Evolutionary conservation across 2,113 vertebrate genomes (phyloP), one percentile per base, ranked within the genome.

Genomic region (Crotalus viridis): DNA sequence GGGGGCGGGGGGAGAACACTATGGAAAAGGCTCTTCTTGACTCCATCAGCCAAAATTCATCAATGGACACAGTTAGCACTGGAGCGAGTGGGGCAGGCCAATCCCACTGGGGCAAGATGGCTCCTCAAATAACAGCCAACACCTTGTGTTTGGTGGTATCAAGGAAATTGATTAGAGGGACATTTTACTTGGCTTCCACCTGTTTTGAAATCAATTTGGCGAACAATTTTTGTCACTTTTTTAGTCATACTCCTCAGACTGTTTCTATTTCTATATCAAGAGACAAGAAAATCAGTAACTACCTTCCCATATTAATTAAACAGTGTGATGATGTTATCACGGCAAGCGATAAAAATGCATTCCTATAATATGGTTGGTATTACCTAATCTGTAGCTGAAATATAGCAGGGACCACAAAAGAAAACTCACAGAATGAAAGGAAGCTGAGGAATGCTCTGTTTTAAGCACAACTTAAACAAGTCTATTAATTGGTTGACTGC

Each of bases 231-330:
- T 88, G 5, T 17, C 87, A 28, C 2, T 7, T 5, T 51, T 56
- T 91, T 91, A 4, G 59, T 52, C 64, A 51, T 0, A 2, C 43
- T 93, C 89, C 86, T 43, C 69, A 90, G 93, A 95, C 89, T n/a
- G 54, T 9, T 95, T 90, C 74, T 88, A 93, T 51, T 64, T 95
- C 92, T 93, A 64, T 88, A 91, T 74, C 61, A 92, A 69, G 0
- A 0, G 61, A 92, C 93, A 93, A 95, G 81, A 90, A 92, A 90
- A 95, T 22, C 33, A 57, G 39, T n/a, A n/a, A 87, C 9, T 87
- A 92, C 91, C 92, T 94, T 95, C 88, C 93, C 69, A 24, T 90
- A 92, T 55, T 96, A 96, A 91, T 92, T 94, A 96, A 96, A 96
- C 90, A 94, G 93, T 92, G 94, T 95, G 94, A 95, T 89, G 89